These are phyloP conservation scores for Gallinago media DNA, from an alignment of 2,113 vertebrate species.

Conservation along the genomic window DNA sequence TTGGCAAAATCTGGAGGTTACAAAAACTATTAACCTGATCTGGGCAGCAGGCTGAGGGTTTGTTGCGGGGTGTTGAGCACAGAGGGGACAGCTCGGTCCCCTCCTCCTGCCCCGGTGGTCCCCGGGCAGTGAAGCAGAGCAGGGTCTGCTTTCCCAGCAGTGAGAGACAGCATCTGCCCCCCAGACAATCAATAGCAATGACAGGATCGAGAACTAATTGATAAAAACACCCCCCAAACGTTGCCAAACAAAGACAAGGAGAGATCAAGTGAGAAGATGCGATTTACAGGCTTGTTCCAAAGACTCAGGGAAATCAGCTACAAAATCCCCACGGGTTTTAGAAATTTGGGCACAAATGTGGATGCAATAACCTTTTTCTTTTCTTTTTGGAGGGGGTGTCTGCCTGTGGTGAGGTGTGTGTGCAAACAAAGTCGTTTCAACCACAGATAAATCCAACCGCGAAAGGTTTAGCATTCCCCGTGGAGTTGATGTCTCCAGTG, in stretches of 20 bases:
- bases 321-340: rapidly evolving
- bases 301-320: not conserved
- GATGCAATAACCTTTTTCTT: not conserved
- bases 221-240: not conserved
- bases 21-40: constrained; percentile 54
- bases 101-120: not conserved
- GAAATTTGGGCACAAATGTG: not conserved
- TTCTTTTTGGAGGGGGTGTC: not conserved
- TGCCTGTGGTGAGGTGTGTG: not conserved
- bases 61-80: not conserved
- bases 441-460: not conserved
- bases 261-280: not conserved
- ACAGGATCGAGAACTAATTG: rapidly evolving
- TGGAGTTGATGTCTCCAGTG: not conserved
- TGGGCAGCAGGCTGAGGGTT: not conserved
- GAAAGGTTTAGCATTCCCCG: not conserved
- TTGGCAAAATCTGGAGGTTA: constrained; percentile 58
- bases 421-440: not conserved
- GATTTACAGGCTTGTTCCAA: not conserved
- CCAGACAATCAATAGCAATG: rapidly evolving
- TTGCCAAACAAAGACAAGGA: rapidly evolving
- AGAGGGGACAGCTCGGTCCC: not conserved
- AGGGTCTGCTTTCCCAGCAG: not conserved
- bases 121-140: not conserved
- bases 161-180: not conserved